These are phyloP conservation scores for Pomatostomus ruficeps DNA, from an alignment of 2,113 vertebrate species.

Conservation along the genomic window DNA sequence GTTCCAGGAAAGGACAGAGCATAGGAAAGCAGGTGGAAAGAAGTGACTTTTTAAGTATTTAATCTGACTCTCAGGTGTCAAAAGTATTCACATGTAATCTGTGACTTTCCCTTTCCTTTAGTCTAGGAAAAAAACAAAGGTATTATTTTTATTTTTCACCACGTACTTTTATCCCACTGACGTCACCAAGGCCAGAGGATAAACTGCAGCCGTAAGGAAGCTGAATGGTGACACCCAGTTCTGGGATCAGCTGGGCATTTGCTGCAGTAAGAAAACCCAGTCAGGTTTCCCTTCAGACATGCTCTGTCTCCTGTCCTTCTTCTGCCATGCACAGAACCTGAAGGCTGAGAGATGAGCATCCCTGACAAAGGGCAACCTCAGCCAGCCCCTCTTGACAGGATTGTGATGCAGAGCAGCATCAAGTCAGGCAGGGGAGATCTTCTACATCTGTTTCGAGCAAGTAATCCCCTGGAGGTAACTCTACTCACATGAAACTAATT, in stretches of 20 bases:
- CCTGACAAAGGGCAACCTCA: not conserved
- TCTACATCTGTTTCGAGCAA: conserved; percentile 36
- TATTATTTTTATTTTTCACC: not conserved
- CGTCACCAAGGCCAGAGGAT: not conserved
- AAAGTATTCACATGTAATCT: not conserved
- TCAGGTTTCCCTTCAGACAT: not conserved
- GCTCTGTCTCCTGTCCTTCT: not conserved
- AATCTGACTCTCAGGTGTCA: not conserved
- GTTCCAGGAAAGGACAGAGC: not conserved
- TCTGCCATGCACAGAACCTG: not conserved
- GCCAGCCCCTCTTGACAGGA: not conserved
- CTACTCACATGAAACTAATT: conserved; percentile 47
- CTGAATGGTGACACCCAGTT: not conserved
- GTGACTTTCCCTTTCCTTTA: not conserved
- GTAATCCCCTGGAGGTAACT: conserved; percentile 25
- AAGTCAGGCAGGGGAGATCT: not conserved
- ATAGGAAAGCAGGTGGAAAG: not conserved
- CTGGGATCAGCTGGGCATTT: not conserved
- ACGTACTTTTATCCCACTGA: not conserved
- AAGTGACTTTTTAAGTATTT: not conserved
- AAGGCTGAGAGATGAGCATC: not conserved
- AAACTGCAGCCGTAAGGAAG: not conserved
- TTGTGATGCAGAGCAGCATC: conserved; percentile 18
- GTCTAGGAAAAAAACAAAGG: not conserved
- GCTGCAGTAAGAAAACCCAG: not conserved